Evolutionary conservation across 2,888 invertebrate genomes (phyloP).

Genomic region (Aspidiotus destructor): DNA sequence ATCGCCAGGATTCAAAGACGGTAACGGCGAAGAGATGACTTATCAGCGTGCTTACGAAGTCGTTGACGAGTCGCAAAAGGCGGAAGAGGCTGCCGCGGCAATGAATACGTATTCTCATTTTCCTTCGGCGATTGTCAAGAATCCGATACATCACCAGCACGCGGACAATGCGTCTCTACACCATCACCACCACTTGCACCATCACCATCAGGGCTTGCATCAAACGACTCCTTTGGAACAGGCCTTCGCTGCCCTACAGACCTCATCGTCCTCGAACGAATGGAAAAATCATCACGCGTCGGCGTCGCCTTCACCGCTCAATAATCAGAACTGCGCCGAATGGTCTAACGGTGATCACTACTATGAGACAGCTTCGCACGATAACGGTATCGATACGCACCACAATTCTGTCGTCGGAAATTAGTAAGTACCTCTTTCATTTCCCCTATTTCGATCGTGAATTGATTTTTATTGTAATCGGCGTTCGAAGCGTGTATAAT

Average conservation of each 20-base stretch:
- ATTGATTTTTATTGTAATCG: too few species aligned
- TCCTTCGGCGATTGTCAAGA: neutral
- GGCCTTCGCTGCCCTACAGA: neutral
- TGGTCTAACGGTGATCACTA: neutral
- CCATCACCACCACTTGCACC: slow-evolving; percentile 5
- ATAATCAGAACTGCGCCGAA: slow-evolving; percentile 4
- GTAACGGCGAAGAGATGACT: slow-evolving; percentile 10
- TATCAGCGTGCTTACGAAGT: slow-evolving; percentile 25
- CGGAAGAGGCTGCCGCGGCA: neutral
- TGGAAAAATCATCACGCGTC: slow-evolving; percentile 5
- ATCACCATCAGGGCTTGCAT: neutral
- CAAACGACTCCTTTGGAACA: neutral
- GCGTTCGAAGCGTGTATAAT: too few species aligned
- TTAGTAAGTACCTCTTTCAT: too few species aligned
- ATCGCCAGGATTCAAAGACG: slow-evolving; percentile 5
- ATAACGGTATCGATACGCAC: too few species aligned
- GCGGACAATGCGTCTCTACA: neutral
- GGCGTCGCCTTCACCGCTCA: slow-evolving; percentile 3
- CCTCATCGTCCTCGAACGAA: neutral
- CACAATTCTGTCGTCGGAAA: too few species aligned
- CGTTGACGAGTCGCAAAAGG: neutral
- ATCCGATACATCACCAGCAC: slow-evolving; percentile 4
- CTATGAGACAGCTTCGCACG: too few species aligned
- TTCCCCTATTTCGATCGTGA: too few species aligned
- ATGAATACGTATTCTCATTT: neutral